A percentile compares a stretch with the other conserved stretches of the same genome.
Evolutionary conservation across 2,888 invertebrate species (phyloP).

Genomic region (Microdon myrmicae): DNA sequence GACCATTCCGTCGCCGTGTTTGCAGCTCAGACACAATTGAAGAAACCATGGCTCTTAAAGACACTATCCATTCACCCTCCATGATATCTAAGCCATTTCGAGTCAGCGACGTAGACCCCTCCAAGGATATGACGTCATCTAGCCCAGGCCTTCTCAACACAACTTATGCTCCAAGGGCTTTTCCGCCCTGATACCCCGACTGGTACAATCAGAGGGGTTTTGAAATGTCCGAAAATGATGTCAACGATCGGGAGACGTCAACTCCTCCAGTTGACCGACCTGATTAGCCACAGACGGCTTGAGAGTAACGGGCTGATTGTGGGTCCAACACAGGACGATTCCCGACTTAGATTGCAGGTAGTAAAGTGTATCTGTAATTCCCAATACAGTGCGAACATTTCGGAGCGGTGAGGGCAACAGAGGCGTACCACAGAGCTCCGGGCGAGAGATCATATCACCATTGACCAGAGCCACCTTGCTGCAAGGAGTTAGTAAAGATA

Average conservation of each 20-base stretch:
- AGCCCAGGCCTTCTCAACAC: conserved; percentile 7
- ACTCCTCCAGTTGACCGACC: not conserved
- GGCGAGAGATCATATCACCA: conserved; percentile 6
- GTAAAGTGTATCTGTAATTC: conserved; percentile 1
- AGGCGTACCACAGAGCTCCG: not conserved
- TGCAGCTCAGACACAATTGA: not conserved
- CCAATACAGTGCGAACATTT: conserved; percentile 3
- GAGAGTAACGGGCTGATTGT: not conserved
- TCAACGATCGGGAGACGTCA: conserved; percentile 1
- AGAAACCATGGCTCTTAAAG: not conserved
- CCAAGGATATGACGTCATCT: not conserved
- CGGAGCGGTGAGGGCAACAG: conserved; percentile 3
- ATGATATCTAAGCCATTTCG: conserved; percentile 1
- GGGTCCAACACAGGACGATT: not conserved
- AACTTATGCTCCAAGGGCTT: conserved; percentile 2
- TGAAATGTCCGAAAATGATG: conserved; percentile 2
- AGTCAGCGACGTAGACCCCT: conserved; percentile 1
- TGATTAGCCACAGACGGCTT: not conserved
- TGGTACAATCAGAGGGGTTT: conserved; percentile 10
- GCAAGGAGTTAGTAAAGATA: conserved; percentile 1
- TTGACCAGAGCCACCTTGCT: conserved; percentile 4
- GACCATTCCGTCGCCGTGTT: conserved; percentile 4
- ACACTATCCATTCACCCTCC: not conserved
- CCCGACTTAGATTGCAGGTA: not conserved
- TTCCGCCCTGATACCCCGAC: conserved; percentile 1